Evolutionary conservation across 2,113 vertebrate genomes (phyloP).

Genomic region (Psittacula cyanocephala): DNA sequence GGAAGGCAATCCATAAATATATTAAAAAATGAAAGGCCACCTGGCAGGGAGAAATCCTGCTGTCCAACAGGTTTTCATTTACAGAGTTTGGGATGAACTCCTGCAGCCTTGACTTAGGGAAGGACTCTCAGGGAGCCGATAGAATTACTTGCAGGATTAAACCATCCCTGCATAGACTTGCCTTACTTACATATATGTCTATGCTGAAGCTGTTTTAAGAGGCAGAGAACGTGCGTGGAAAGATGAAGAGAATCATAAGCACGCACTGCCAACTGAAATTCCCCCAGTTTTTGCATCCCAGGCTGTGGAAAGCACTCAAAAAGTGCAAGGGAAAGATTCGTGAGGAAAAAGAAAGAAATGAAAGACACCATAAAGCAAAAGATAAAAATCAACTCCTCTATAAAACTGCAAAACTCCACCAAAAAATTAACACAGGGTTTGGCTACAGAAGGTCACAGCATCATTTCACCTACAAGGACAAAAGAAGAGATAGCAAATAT

Average conservation of each 20-base stretch:
- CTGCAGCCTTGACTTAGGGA: neutral
- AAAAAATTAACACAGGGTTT: neutral
- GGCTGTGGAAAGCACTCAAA: neutral
- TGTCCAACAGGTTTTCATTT: neutral
- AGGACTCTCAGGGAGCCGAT: neutral
- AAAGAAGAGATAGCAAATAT: neutral
- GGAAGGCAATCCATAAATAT: neutral
- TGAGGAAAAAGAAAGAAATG: neutral
- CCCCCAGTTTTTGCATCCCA: neutral
- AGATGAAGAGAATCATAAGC: neutral
- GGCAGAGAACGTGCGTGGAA: neutral
- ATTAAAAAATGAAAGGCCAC: neutral
- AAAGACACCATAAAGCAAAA: neutral
- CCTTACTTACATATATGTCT: neutral
- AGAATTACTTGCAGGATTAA: neutral
- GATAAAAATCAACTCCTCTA: neutral
- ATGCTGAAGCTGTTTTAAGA: neutral
- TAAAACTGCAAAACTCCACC: neutral
- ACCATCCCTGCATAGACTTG: neutral
- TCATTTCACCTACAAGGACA: neutral
- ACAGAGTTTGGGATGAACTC: neutral
- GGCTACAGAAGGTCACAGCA: neutral
- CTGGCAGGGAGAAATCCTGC: neutral
- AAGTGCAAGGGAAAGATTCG: neutral
- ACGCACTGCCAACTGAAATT: neutral